Conservation (phyloP, 2,888 invertebrate species). For the Mactromeris polynyma region DNA sequence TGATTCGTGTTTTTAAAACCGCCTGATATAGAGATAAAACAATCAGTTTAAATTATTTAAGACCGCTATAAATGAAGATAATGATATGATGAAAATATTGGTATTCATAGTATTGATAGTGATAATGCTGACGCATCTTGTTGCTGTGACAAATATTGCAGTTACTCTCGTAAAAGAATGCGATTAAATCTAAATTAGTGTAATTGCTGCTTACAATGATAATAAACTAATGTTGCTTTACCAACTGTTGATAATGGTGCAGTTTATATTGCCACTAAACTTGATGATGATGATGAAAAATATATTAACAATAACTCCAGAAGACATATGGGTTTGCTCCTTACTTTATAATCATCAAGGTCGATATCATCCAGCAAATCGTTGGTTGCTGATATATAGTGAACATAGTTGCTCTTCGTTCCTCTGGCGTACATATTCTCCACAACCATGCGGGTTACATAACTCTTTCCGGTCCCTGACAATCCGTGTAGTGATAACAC, state of each 20-base stretch:
- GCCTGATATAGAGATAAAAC: conserved; percentile 70
- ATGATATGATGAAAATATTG: neutral
- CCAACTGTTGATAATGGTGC: no score
- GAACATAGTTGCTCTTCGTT: conserved; percentile 92
- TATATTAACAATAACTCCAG: no score
- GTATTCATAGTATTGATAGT: neutral
- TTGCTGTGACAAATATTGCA: neutral
- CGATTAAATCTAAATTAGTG: no score
- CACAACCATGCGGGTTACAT: conserved; percentile 86
- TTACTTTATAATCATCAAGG: conserved; percentile 89
- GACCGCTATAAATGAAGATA: no score
- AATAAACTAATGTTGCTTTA: no score
- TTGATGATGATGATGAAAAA: no score
- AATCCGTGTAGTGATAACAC: conserved; percentile 97
- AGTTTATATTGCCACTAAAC: no score
- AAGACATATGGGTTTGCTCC: no score
- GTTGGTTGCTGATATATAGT: conserved; percentile 93
- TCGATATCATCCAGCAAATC: conserved; percentile 91
- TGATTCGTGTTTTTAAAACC: conserved; percentile 88
- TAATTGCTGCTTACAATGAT: no score
- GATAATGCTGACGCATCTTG: neutral
- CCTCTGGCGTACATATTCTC: conserved; percentile 89
- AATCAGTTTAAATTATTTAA: no score
- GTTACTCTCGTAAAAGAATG: no score
- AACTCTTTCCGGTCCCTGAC: conserved; percentile 90